Evolutionary conservation across 1,140 invertebrate species (phyloP).

Genomic region (Orchestia grillus): DNA sequence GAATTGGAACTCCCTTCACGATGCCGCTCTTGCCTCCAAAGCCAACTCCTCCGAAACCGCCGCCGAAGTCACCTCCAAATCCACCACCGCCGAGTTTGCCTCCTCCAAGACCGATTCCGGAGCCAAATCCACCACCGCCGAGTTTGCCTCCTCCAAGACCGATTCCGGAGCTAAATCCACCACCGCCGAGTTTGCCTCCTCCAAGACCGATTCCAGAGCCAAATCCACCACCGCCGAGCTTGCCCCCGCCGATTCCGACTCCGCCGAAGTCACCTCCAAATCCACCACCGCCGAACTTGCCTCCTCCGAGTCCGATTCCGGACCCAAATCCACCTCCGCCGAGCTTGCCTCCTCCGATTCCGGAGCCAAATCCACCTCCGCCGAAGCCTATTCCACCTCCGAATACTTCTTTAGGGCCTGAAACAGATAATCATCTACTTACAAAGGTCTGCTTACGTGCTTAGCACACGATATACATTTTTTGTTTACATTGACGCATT

Average conservation of each 20-base stretch:
- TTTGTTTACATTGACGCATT: too few relatives aligned
- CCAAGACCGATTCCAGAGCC: not conserved
- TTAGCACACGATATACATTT: too few relatives aligned
- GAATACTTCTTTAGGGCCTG: not conserved
- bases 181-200: not conserved
- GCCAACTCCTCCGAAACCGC: not conserved
- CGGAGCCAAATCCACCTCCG: not conserved
- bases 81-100: not conserved
- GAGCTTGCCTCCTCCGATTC: not conserved
- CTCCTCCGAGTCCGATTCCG: not conserved
- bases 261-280: not conserved
- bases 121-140: not conserved
- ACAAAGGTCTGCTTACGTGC: not conserved
- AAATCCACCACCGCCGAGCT: not conserved
- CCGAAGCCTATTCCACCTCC: slow-evolving; percentile 2
- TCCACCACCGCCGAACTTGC: not conserved
- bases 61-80: not conserved
- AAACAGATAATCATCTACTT: not conserved
- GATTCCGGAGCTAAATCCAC: not conserved
- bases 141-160: not conserved
- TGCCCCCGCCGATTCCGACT: not conserved
- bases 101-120: not conserved
- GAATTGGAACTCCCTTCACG: not conserved
- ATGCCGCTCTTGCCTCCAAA: not conserved
- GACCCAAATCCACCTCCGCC: not conserved